Percentiles rank a stretch among this genome's conserved stretches.
These are phyloP conservation scores for Rousettus leschenaultii DNA, from an alignment of 2,113 vertebrate species.

Conservation along the genomic window DNA sequence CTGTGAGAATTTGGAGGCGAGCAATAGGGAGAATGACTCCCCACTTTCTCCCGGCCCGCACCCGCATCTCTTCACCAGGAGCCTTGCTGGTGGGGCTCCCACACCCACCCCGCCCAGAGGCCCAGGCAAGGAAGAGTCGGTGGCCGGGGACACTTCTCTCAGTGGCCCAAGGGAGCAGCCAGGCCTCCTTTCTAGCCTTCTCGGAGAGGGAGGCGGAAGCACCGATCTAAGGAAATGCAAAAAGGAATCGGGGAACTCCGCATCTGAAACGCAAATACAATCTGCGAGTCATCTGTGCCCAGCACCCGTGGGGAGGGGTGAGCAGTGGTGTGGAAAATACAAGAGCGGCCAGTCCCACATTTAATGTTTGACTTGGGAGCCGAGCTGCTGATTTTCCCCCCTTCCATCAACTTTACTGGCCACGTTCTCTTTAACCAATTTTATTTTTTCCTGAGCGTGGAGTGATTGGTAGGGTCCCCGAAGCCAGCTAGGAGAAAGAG, in stretches of 20 bases:
- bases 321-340: background rate
- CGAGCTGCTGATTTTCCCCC: accelerated
- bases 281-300: background rate
- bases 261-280: background rate
- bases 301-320: accelerated
- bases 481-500: background rate
- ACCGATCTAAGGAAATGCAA: background rate
- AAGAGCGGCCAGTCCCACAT: background rate
- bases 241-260: background rate
- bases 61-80: accelerated
- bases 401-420: background rate
- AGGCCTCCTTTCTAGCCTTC: background rate
- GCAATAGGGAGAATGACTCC: background rate
- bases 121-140: background rate
- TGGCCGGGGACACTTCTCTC: background rate
- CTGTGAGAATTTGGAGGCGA: background rate
- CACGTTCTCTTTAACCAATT: background rate
- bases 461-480: background rate
- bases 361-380: background rate
- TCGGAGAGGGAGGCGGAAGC: background rate
- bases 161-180: background rate
- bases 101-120: background rate
- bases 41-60: background rate
- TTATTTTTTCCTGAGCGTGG: background rate
- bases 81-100: background rate